phyloP scores from a whole-genome alignment of 1,140 invertebrate species.

The Eumeta japonica region DNA sequence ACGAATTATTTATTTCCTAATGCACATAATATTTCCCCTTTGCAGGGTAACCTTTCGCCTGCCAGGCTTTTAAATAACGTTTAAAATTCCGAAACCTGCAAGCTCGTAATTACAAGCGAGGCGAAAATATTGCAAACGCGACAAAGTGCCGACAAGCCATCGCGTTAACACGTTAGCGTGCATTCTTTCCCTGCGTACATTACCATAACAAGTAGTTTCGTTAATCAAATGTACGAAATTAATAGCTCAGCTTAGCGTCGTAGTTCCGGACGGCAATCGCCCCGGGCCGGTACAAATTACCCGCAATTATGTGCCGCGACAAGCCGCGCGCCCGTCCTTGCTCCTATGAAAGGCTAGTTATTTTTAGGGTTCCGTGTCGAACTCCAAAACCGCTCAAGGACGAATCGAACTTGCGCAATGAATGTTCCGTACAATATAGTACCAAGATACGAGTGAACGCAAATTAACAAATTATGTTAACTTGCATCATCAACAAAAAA shows the following conservation, averaged over 20 bases:
- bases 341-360: conserved; percentile 6
- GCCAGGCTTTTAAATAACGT: background rate
- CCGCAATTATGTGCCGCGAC: conserved; percentile 51
- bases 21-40: too few species aligned
- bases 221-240: conserved; percentile 58
- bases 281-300: conserved; percentile 53
- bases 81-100: background rate
- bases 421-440: too few species aligned
- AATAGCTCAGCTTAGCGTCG: conserved; percentile 54
- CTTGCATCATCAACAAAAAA: too few species aligned
- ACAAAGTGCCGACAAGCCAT: conserved; percentile 51
- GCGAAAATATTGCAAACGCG: conserved; percentile 47
- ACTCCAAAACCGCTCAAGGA: too few species aligned
- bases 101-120: conserved; percentile 34
- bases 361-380: too few species aligned
- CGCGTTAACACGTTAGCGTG: conserved; percentile 45
- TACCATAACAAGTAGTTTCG: conserved; percentile 56
- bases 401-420: too few species aligned
- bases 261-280: conserved; percentile 48
- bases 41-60: too few species aligned
- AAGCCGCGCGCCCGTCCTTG: conserved; percentile 24
- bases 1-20: too few species aligned
- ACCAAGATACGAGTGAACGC: too few species aligned
- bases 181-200: conserved; percentile 54
- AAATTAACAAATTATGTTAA: too few species aligned